phyloP scores from a whole-genome alignment of 2,113 vertebrate species.

The Eolophus roseicapilla region DNA sequence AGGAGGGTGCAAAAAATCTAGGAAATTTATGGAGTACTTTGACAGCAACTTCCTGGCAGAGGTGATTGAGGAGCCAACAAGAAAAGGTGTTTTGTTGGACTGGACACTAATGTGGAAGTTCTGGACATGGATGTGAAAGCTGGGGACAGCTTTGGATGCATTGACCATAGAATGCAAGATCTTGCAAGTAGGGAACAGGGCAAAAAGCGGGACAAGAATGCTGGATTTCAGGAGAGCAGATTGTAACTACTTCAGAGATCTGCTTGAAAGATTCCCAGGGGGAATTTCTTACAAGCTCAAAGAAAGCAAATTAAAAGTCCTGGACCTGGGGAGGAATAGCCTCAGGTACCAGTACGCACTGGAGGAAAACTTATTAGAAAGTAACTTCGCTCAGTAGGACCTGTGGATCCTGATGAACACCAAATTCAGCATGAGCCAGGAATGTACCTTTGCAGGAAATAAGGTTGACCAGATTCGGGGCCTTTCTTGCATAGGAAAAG shows the following conservation, averaged over 20 bases:
- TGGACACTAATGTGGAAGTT: neutral
- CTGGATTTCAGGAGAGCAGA: neutral
- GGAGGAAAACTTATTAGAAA: neutral
- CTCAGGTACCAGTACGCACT: neutral
- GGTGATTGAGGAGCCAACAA: neutral
- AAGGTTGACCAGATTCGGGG: neutral
- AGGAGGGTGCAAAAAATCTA: neutral
- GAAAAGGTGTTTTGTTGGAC: neutral
- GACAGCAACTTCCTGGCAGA: neutral
- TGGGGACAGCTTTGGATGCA: neutral
- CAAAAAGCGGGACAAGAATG: neutral
- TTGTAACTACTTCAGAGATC: neutral
- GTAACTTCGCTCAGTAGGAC: neutral
- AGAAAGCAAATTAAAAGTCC: neutral
- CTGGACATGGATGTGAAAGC: neutral
- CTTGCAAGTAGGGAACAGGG: neutral
- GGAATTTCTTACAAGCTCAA: neutral
- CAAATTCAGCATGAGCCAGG: neutral
- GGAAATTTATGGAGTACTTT: neutral
- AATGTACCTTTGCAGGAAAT: neutral
- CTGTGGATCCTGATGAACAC: neutral
- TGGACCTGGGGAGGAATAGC: neutral
- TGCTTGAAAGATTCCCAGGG: neutral
- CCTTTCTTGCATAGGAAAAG: neutral
- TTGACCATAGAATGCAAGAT: neutral